Evolutionary conservation across 1,140 invertebrate genomes (phyloP), one percentile per base, ranked within the genome.

Genomic region (Colletes gigas): DNA sequence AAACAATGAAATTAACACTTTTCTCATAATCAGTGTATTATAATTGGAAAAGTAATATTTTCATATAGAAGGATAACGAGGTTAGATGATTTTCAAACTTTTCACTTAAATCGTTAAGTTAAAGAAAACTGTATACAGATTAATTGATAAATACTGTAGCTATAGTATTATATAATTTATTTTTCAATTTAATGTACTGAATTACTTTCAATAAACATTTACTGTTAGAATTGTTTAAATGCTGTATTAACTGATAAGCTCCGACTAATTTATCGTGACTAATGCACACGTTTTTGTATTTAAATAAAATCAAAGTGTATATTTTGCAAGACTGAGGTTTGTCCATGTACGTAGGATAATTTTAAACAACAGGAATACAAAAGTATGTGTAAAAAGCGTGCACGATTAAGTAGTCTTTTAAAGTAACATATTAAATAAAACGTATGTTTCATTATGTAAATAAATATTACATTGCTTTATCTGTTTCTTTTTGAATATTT

Each of bases 161-260:
- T 21, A 21, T 55, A 57, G 21, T 66, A 47, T 17, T 41, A 44
- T 19, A 47, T 47, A 67, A 57, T 7, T 30, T 67, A 76, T 21
- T 67, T 76, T 57, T n/a, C n/a, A 47, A 76, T 21, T 67, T 44
- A 67, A 14, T 57, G 39, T 67, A 55, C 2, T 30, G 5, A n/a
- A 67, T 21, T 67, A 30, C 15, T 66, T 55, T 55, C n/a, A 66
- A 21, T 75, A 67, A 76, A 76, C 19, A 9, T 52, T 57, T 57
- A 50, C 6, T n/a, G 4, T 15, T 47, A 30, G 39, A 67, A 66
- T 15, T 44, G 44, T 66, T 57, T 12, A 17, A 57, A 47, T 67
- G 4, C 21, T 66, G 10, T 10, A 55, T 66, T 67, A 4, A 19
- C 54, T 19, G 17, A 30, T 14, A 10, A 4, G 21, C 14, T 39